phyloP scores from a whole-genome alignment of 2,888 invertebrate species.

The Lasioglossum morio region DNA sequence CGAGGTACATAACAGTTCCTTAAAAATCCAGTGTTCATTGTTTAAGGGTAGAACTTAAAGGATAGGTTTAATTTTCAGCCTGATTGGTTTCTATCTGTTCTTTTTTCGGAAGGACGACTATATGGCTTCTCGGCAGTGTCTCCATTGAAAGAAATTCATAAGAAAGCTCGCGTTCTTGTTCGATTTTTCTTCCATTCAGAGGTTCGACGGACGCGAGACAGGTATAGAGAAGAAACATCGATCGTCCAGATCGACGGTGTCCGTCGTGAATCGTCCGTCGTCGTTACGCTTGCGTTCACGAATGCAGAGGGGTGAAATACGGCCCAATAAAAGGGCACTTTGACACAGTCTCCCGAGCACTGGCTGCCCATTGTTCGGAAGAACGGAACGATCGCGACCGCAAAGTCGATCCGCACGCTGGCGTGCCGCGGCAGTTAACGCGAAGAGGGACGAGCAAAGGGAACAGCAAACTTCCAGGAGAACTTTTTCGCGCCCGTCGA shows the following conservation, averaged over 20 bases:
- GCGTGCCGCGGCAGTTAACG: constrained; percentile 62
- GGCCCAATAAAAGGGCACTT: constrained; percentile 73
- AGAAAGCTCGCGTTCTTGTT: background rate
- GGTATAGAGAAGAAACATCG: constrained; percentile 39
- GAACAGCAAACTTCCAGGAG: constrained; percentile 34
- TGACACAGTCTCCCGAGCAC: constrained; percentile 67
- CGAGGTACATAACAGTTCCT: background rate
- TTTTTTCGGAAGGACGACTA: background rate
- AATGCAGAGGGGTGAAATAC: constrained; percentile 71
- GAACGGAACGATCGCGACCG: constrained; percentile 61
- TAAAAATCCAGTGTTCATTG: background rate
- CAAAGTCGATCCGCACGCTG: constrained; percentile 52
- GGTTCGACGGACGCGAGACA: constrained; percentile 16
- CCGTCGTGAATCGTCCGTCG: constrained; percentile 47
- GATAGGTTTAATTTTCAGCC: background rate
- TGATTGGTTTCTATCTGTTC: background rate
- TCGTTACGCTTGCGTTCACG: constrained; percentile 67
- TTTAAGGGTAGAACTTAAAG: background rate
- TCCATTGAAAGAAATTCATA: background rate
- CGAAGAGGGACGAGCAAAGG: constrained; percentile 49
- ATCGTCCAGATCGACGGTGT: constrained; percentile 54
- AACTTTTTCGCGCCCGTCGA: constrained; percentile 55
- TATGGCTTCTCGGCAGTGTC: background rate
- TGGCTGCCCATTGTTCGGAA: constrained; percentile 71
- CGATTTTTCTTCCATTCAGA: background rate